These are phyloP conservation scores for Phragmatobia fuliginosa DNA, from an alignment of 2,888 invertebrate species.

Conservation along the genomic window DNA sequence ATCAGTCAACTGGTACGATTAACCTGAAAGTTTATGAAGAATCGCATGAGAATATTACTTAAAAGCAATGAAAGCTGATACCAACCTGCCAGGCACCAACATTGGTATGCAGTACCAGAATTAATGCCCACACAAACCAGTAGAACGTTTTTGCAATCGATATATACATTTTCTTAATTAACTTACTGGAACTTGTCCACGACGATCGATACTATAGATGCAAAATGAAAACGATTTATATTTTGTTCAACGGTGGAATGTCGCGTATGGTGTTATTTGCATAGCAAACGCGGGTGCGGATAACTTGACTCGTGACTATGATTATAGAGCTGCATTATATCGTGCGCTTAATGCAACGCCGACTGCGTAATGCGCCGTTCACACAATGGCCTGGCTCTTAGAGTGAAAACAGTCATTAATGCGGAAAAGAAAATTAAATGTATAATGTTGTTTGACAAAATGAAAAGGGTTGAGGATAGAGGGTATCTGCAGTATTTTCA, in stretches of 20 bases:
- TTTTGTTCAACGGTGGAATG: constrained; percentile 61
- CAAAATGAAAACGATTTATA: constrained; percentile 62
- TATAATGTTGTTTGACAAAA: constrained; percentile 52
- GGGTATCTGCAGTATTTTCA: constrained; percentile 37
- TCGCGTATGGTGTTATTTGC: constrained; percentile 75
- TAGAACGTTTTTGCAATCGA: constrained; percentile 59
- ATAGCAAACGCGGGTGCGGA: constrained; percentile 71
- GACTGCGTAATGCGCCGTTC: constrained; percentile 74
- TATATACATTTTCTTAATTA: constrained; percentile 54
- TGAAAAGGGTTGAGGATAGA: constrained; percentile 40
- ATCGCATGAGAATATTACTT: constrained; percentile 47
- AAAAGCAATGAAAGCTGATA: constrained; percentile 46
- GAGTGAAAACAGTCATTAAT: constrained; percentile 68
- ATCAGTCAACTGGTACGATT: constrained; percentile 57
- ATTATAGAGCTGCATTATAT: constrained; percentile 75
- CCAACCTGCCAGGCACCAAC: constrained; percentile 28
- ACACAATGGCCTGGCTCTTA: constrained; percentile 69
- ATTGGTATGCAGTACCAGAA: constrained; percentile 54
- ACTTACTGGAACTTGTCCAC: constrained; percentile 45
- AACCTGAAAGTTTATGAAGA: constrained; percentile 51
- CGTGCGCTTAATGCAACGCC: constrained; percentile 73
- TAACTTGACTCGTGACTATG: constrained; percentile 75
- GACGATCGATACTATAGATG: constrained; percentile 39
- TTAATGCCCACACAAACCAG: constrained; percentile 55
- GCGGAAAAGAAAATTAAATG: constrained; percentile 71